Evolutionary conservation across 2,888 invertebrate species (phyloP).

Genomic region (Tetanocera ferruginea): DNA sequence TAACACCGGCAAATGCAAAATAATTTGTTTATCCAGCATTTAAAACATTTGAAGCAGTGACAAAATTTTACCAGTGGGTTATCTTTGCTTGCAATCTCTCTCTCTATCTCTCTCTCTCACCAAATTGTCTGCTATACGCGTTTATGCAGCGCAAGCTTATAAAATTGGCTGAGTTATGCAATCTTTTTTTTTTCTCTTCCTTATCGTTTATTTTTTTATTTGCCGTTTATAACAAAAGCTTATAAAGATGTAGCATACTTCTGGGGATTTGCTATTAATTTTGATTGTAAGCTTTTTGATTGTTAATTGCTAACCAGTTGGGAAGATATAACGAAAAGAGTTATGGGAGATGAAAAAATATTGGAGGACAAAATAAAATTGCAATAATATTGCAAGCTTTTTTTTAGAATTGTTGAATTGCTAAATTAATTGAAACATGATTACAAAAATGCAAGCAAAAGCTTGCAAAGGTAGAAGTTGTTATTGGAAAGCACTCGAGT

Average conservation of each 20-base stretch:
- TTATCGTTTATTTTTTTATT: too few relatives aligned
- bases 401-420: neutral
- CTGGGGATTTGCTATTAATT: conserved; percentile 20
- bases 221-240: neutral
- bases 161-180: too few relatives aligned
- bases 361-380: neutral
- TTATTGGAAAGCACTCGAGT: neutral
- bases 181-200: too few relatives aligned
- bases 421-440: neutral
- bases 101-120: too few relatives aligned
- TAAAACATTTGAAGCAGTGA: too few relatives aligned
- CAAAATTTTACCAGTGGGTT: too few relatives aligned
- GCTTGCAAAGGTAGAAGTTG: neutral
- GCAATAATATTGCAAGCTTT: neutral
- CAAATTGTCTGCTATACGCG: too few relatives aligned
- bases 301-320: conserved; percentile 17
- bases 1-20: too few relatives aligned
- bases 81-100: too few relatives aligned
- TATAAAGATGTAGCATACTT: conserved; percentile 26
- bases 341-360: neutral
- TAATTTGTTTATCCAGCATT: too few relatives aligned
- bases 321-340: neutral
- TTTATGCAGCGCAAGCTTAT: too few relatives aligned
- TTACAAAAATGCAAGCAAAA: neutral
- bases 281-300: conserved; percentile 8